Conservation (phyloP, 2,113 vertebrate species). For the Eulemur macaco region DNA sequence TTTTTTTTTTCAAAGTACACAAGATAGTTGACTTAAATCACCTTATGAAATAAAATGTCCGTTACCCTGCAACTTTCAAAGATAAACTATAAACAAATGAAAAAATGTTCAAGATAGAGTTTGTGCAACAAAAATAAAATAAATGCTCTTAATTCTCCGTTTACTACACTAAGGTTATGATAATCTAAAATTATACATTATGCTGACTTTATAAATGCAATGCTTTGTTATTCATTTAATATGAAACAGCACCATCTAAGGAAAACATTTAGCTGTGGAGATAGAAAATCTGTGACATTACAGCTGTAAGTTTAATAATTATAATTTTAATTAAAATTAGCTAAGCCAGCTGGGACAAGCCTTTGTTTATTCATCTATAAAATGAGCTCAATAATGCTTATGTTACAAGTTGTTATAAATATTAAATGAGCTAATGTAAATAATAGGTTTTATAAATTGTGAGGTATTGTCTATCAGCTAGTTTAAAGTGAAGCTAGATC, state of each 20-base stretch:
- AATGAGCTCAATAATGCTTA: background rate
- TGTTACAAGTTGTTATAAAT: background rate
- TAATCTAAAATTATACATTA: background rate
- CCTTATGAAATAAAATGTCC: background rate
- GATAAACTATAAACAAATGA: slow-evolving; percentile 1
- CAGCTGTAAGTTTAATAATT: background rate
- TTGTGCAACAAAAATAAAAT: background rate
- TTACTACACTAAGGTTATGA: background rate
- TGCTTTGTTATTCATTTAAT: background rate
- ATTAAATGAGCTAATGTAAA: background rate
- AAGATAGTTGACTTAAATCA: background rate
- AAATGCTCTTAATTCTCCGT: background rate
- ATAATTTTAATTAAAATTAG: slow-evolving; percentile 18
- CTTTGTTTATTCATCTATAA: background rate
- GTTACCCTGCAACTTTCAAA: background rate
- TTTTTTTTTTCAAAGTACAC: background rate
- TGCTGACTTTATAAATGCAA: background rate
- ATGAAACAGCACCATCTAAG: background rate
- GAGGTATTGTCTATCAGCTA: background rate
- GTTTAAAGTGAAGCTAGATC: background rate
- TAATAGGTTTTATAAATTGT: background rate
- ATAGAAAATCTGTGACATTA: background rate
- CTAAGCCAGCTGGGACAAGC: background rate
- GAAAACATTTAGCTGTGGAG: background rate
- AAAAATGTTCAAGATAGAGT: background rate